phyloP scores from a whole-genome alignment of 2,113 vertebrate genomes.

The Pluvianellus socialis region DNA sequence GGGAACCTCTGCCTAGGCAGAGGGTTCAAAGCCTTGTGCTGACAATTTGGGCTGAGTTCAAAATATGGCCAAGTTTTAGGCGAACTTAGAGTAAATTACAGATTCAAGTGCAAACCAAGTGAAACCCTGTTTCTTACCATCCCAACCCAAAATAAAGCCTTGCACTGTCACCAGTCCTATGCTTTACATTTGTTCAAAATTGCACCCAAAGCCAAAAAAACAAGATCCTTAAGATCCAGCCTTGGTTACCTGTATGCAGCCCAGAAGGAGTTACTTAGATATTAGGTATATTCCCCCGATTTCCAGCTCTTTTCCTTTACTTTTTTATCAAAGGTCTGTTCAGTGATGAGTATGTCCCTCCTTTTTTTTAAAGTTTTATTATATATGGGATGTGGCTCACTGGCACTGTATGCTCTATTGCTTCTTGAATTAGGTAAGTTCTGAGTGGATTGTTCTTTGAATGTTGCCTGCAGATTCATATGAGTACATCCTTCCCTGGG shows the following conservation, averaged over 20 bases:
- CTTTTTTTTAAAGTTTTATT: background rate
- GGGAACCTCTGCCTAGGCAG: background rate
- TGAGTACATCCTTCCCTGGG: background rate
- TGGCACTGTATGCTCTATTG: background rate
- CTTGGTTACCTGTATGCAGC: background rate
- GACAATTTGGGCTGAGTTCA: background rate
- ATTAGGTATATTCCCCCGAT: background rate
- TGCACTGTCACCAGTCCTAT: background rate
- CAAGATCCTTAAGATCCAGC: background rate
- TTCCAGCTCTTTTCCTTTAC: background rate
- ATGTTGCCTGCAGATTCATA: background rate
- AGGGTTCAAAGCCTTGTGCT: background rate
- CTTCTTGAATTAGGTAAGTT: background rate
- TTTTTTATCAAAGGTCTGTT: background rate
- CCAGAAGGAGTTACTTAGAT: background rate
- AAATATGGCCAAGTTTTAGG: background rate
- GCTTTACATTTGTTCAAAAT: background rate
- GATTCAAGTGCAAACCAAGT: background rate
- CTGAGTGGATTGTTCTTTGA: conserved; percentile 12
- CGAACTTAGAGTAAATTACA: background rate
- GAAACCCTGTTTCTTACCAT: background rate
- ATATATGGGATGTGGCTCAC: background rate
- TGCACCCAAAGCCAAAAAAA: background rate
- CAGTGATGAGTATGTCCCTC: background rate
- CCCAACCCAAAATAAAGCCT: background rate